A percentile compares a stretch with the other conserved stretches of the same genome.
Evolutionary conservation across 1,140 invertebrate genomes (phyloP).

Genomic region (Drosophila takahashii): DNA sequence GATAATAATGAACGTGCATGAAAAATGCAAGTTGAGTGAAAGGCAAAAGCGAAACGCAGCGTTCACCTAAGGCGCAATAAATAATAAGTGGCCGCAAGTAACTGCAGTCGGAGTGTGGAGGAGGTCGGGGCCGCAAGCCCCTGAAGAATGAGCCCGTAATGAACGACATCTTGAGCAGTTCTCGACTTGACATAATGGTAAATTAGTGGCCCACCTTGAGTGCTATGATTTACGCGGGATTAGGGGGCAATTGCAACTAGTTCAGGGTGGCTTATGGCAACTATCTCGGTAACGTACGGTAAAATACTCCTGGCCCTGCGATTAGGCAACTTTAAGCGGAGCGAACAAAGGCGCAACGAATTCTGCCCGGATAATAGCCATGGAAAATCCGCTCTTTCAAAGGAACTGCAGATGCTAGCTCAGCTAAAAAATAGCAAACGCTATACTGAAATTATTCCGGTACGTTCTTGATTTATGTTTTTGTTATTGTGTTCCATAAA

Average conservation of each 20-base stretch:
- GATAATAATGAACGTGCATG: constrained; percentile 82
- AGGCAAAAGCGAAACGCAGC: constrained; percentile 39
- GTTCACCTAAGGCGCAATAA: constrained; percentile 80
- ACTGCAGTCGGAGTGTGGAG: background rate
- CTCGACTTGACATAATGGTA: constrained; percentile 76
- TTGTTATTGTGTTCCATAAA: constrained; percentile 77
- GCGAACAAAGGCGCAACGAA: constrained; percentile 47
- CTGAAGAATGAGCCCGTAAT: constrained; percentile 72
- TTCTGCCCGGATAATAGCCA: constrained; percentile 56
- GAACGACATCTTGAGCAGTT: constrained; percentile 73
- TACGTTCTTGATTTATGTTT: constrained; percentile 72
- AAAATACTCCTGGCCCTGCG: background rate
- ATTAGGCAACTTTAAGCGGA: constrained; percentile 12
- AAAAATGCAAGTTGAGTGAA: constrained; percentile 80
- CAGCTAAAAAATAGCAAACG: constrained; percentile 49
- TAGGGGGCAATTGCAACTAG: constrained; percentile 35
- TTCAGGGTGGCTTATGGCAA: constrained; percentile 28
- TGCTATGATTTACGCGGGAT: constrained; percentile 47
- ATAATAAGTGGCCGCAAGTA: constrained; percentile 69
- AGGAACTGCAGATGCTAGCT: constrained; percentile 67
- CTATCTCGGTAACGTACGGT: constrained; percentile 6
- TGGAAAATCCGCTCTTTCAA: constrained; percentile 50
- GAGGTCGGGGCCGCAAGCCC: background rate
- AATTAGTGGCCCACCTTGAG: constrained; percentile 64
- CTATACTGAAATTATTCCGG: constrained; percentile 62